Percentiles rank a stretch among this genome's conserved stretches.
Conservation (phyloP, 2,888 invertebrate species). For the Temnothorax ravouxi region DNA sequence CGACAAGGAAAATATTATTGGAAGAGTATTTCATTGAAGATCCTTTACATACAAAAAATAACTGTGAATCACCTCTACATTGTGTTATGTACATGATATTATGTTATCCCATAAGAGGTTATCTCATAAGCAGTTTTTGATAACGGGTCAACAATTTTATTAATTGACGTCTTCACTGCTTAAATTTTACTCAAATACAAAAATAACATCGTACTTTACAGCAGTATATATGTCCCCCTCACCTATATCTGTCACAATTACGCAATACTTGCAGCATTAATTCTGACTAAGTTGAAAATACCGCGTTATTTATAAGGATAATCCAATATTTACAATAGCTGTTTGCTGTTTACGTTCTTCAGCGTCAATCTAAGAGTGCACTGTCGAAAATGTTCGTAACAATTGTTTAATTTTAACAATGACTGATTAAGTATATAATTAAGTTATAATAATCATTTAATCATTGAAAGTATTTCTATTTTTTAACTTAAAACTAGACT, state of each 20-base stretch:
- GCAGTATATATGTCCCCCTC: no score
- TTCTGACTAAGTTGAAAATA: no score
- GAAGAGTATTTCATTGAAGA: slow-evolving; percentile 56
- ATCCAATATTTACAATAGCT: slow-evolving; percentile 11
- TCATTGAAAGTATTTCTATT: neutral
- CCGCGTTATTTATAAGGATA: no score
- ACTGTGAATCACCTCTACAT: neutral
- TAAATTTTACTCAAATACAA: no score
- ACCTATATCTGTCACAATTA: no score
- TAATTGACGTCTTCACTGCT: no score
- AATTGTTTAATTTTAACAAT: neutral
- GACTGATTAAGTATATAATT: neutral
- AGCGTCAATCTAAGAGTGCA: neutral
- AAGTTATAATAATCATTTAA: slow-evolving; percentile 2
- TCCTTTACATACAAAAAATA: slow-evolving; percentile 40
- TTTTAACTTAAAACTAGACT: neutral
- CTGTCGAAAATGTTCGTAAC: neutral
- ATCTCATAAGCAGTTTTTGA: no score
- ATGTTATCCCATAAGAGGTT: no score
- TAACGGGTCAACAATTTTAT: no score
- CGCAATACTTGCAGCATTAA: no score
- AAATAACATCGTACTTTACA: no score
- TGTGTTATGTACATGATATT: no score
- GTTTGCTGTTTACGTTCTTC: neutral
- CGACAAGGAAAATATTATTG: slow-evolving; percentile 66